These are phyloP conservation scores for Cheilosia scutellata DNA, from an alignment of 2,888 invertebrate species.

Conservation along the genomic window DNA sequence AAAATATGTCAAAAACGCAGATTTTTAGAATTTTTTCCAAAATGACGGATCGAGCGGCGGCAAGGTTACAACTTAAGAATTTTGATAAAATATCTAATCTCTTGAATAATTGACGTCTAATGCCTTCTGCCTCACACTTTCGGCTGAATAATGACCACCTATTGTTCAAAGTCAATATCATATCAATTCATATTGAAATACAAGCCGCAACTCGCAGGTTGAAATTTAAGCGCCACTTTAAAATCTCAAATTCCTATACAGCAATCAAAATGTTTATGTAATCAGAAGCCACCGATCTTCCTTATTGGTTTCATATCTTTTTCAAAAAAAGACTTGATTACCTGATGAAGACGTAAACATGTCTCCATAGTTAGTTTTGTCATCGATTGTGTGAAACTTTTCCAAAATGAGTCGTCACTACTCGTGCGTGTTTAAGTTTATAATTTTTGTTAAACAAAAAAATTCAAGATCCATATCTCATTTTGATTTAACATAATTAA, in stretches of 20 bases:
- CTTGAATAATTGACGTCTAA: too few species aligned
- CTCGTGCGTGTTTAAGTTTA: too few species aligned
- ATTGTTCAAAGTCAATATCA: too few species aligned
- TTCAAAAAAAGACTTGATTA: constrained; percentile 24
- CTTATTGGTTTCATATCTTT: neutral
- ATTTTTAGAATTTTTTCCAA: too few species aligned
- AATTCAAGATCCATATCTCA: constrained; percentile 37
- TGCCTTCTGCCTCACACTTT: too few species aligned
- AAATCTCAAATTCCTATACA: neutral
- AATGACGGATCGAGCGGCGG: too few species aligned
- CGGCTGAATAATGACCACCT: too few species aligned
- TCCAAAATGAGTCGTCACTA: constrained; percentile 18
- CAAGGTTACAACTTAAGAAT: too few species aligned
- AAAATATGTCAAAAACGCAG: too few species aligned
- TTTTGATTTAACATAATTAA: constrained; percentile 25
- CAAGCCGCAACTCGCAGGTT: neutral
- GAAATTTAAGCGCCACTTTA: neutral
- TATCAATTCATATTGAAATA: neutral
- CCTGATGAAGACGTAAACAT: constrained; percentile 25
- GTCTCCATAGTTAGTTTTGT: constrained; percentile 24
- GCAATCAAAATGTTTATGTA: neutral
- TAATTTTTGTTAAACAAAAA: neutral
- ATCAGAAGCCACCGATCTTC: constrained; percentile 26
- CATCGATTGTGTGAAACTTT: constrained; percentile 27
- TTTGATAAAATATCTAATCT: too few species aligned